Evolutionary conservation across 2,113 vertebrate genomes (phyloP), one percentile per base, ranked within the genome.

Genomic region (Vulpes vulpes): DNA sequence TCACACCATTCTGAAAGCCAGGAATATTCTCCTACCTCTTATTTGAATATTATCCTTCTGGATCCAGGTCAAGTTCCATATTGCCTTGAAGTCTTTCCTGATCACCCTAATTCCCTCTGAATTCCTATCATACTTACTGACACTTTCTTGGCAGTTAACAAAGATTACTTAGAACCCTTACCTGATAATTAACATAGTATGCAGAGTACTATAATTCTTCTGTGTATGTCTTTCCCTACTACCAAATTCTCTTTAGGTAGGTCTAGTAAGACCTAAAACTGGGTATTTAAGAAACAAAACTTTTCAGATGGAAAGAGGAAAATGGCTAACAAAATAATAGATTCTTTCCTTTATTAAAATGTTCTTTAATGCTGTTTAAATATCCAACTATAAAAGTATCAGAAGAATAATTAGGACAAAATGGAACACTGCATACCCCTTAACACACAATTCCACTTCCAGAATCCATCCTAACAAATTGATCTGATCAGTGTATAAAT

Each of bases 91-190:
- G 69, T 23, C 12, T 49, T 95, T 67, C 89, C 84, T 92, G 74
- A 81, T 60, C 30, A 35, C 25, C 53, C 22, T n/a, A 88, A 59
- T 90, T 91, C 49, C 64, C 76, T 96, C 62, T 65, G 84, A 94
- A 97, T 82, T 96, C 79, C 67, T 64, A 91, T 57, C 30, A 78
- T 25, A 67, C 35, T 93, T 78, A 83, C 1, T 81, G 35, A 86
- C 60, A 87, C 76, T 81, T 96, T 80, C 85, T 93, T 95, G 51
- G n/a, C 51, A 97, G 62, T 74, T 95, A 89, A 57, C n/a, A 82
- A 95, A 89, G 85, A 49, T 83, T 90, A 90, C 25, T 96, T 85
- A 94, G 84, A 91, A 92, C 16, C 81, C 64, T 67, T 67, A 96
- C 71, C 35, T 88, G 15, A 65, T 80, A 94, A 94, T 76, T 94